phyloP scores from a whole-genome alignment of 2,888 invertebrate species.

The Yponomeuta malinellus region DNA sequence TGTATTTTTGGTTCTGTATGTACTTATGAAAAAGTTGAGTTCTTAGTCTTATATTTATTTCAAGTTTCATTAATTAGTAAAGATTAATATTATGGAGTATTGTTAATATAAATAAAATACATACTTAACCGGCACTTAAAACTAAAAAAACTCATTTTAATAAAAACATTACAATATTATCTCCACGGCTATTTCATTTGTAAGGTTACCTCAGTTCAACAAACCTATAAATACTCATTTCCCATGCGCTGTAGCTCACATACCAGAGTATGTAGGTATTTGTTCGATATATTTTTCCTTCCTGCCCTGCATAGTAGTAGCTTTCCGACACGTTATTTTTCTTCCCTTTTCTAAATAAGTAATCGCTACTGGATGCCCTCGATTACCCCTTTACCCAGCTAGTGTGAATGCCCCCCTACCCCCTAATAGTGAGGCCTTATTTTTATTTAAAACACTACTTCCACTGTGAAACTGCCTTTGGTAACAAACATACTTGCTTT shows the following conservation, averaged over 20 bases:
- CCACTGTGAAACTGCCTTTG: constrained; percentile 55
- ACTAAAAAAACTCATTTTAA: constrained; percentile 61
- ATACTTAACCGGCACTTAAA: constrained; percentile 68
- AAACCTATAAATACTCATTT: constrained; percentile 22
- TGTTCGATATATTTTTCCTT: constrained; percentile 26
- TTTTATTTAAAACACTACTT: constrained; percentile 32
- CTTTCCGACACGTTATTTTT: constrained; percentile 54
- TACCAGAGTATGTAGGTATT: constrained; percentile 52
- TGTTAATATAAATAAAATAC: constrained; percentile 56
- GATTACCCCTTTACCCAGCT: constrained; percentile 56
- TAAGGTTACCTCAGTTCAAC: constrained; percentile 29
- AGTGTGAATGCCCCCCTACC: constrained; percentile 68
- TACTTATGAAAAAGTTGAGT: constrained; percentile 72
- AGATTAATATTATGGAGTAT: constrained; percentile 37
- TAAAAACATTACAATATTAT: constrained; percentile 64
- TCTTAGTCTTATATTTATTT: constrained; percentile 41
- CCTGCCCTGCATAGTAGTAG: constrained; percentile 50
- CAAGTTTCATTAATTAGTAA: constrained; percentile 57
- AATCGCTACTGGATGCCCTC: constrained; percentile 71
- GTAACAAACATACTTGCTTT: not conserved
- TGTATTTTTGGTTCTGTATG: constrained; percentile 72
- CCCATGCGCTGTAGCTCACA: constrained; percentile 63
- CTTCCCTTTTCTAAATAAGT: constrained; percentile 52
- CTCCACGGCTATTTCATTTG: constrained; percentile 63
- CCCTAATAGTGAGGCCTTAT: constrained; percentile 50